Conservation (phyloP, 1,140 invertebrate genomes). For the Cyphomyrmex costatus region DNA sequence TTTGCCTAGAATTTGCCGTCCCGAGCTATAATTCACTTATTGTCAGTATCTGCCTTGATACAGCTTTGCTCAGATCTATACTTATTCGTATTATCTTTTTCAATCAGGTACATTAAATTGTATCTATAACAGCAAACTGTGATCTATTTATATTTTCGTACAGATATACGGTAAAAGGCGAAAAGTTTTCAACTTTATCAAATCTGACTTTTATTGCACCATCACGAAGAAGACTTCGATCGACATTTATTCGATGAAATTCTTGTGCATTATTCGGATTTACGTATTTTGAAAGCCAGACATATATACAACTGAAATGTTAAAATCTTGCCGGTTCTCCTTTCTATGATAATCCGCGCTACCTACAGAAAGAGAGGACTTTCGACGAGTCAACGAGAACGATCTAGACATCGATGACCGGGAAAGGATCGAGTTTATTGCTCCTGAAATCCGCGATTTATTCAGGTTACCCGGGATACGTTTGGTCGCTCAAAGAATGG, state of each 20-base stretch:
- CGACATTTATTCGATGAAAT: slow-evolving; percentile 30
- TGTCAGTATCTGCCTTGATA: no score
- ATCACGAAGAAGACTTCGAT: neutral
- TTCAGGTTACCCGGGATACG: slow-evolving; percentile 70
- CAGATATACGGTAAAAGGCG: neutral
- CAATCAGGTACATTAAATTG: neutral
- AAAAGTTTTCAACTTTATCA: slow-evolving; percentile 24
- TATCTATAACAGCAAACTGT: neutral
- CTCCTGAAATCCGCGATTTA: slow-evolving; percentile 70
- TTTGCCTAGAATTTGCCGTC: no score
- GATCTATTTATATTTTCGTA: neutral
- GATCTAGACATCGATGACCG: slow-evolving; percentile 60
- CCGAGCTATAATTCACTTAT: no score
- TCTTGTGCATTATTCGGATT: slow-evolving; percentile 33
- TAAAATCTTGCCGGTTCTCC: slow-evolving; percentile 31
- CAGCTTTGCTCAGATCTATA: neutral
- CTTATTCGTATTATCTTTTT: neutral
- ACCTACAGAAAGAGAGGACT: slow-evolving; percentile 62
- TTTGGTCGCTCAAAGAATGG: slow-evolving; percentile 58
- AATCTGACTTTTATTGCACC: slow-evolving; percentile 16
- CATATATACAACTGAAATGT: slow-evolving; percentile 32
- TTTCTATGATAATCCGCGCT: slow-evolving; percentile 65
- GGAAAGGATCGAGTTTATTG: slow-evolving; percentile 68
- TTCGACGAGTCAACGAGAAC: slow-evolving; percentile 64
- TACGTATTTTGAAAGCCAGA: slow-evolving; percentile 49